These are phyloP conservation scores for Atlantisia rogersi DNA, from an alignment of 2,113 vertebrate species.

Conservation along the genomic window DNA sequence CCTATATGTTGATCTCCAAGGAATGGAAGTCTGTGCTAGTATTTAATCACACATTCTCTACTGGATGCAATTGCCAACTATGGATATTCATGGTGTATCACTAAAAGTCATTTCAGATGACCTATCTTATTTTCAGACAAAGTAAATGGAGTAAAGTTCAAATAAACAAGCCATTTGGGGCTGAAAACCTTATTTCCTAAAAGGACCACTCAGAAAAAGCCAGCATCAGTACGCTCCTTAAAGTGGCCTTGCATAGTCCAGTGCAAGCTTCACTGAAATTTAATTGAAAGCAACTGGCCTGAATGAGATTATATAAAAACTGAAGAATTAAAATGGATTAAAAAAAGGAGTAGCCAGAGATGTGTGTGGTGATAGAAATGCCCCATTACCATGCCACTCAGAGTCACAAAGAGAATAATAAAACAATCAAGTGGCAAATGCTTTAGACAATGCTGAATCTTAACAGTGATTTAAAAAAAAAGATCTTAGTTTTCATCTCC, in stretches of 20 bases:
- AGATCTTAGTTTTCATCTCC: background rate
- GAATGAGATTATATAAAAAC: background rate
- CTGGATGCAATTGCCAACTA: background rate
- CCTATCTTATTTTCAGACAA: background rate
- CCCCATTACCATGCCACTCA: background rate
- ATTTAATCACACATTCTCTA: background rate
- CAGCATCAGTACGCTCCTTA: background rate
- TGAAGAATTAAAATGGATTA: background rate
- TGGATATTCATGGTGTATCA: background rate
- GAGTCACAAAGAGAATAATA: background rate
- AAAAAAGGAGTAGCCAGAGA: background rate
- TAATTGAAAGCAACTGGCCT: background rate
- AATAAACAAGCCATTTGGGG: background rate
- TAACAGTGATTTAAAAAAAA: background rate
- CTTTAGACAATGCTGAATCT: background rate
- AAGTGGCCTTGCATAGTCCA: too few species aligned
- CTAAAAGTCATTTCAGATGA: background rate
- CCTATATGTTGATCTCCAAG: background rate
- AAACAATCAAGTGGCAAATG: background rate
- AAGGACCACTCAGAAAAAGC: background rate
- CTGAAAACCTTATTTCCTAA: background rate
- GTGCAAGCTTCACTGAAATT: background rate
- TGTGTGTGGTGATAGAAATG: background rate
- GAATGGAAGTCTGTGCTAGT: background rate
- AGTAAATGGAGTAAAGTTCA: background rate